Conservation (phyloP, 2,113 vertebrate genomes). For the Orthochromis indermauri region DNA sequence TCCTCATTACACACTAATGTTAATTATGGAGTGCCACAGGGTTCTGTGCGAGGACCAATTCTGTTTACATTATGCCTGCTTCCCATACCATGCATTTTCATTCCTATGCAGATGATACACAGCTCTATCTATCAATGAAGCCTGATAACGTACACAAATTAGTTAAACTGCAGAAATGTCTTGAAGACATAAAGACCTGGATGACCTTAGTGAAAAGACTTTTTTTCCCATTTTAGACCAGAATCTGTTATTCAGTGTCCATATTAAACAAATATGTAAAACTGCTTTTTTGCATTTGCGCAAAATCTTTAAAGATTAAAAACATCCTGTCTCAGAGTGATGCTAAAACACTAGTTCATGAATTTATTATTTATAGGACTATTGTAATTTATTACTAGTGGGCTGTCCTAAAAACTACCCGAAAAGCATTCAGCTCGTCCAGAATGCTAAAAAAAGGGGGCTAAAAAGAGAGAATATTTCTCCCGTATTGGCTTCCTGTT, state of each 20-base stretch:
- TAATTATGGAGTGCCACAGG: neutral
- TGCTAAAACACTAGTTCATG: neutral
- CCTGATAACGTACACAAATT: neutral
- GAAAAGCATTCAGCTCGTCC: neutral
- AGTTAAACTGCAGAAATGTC: neutral
- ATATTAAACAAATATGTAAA: neutral
- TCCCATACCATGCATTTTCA: neutral
- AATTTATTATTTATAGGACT: neutral
- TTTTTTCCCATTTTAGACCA: neutral
- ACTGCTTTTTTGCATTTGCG: neutral
- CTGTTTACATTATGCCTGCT: neutral
- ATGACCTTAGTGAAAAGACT: neutral
- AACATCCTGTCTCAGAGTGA: neutral
- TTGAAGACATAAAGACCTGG: neutral
- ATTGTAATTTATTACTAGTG: neutral
- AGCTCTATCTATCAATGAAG: neutral
- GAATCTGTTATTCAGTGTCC: neutral
- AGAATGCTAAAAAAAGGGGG: neutral
- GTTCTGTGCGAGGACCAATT: neutral
- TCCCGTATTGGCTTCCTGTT: neutral
- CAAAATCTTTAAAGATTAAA: neutral
- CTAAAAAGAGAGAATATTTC: neutral
- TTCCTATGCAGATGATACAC: neutral
- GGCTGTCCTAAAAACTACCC: neutral
- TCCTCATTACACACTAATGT: neutral